Base-by-base conservation (phyloP, 1,140 invertebrate genomes). In the Tenebrio molitor region DNA sequence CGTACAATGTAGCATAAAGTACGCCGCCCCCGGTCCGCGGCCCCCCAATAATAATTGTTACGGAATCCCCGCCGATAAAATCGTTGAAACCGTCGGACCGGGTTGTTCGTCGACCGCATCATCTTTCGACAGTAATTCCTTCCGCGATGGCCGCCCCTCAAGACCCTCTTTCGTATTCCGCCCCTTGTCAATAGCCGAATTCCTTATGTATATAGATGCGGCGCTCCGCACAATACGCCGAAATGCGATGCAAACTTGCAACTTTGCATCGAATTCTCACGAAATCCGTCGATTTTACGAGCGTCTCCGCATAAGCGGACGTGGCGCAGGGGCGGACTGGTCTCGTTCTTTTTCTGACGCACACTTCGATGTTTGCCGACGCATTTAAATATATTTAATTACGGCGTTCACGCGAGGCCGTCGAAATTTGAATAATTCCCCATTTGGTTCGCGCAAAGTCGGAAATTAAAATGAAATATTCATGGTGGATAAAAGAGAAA, bases 381-480 rank as follows among this genome's bases (percentile, higher is more conserved):
- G 50, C 23, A 58, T 58, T 58, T 58, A 58, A 29, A 58, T 29
- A 58, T 58, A 29, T 58, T 58, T 58, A 58, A 58, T 58, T 58
- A 58, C 12, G 23, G 10, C 19, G 44, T 50, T 58, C 50, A 58
- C 50, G 50, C 50, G 23, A 58, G 50, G 10, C 23, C 42, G 64
- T 66, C 42, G 15, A 66, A 66, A 66, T 66, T 66, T 66, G 64
- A 66, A 66, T 66, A 66, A 66, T 66, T 66, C 64, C 17, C 19
- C 36, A 29, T 66, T 66, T 66, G 14, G 42, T 66, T 66, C 36
- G 42, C 64, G 42, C 64, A 66, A 66, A 44, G 36, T 44, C 64
- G 64, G 64, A 66, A 66, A 66, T 66, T 66, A 66, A 66, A 66
- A 66, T 66, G 64, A 66, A 66, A 66, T 66, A 66, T 66, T 66